phyloP scores from a whole-genome alignment of 2,113 vertebrate genomes.

The Tonatia bakeri region DNA sequence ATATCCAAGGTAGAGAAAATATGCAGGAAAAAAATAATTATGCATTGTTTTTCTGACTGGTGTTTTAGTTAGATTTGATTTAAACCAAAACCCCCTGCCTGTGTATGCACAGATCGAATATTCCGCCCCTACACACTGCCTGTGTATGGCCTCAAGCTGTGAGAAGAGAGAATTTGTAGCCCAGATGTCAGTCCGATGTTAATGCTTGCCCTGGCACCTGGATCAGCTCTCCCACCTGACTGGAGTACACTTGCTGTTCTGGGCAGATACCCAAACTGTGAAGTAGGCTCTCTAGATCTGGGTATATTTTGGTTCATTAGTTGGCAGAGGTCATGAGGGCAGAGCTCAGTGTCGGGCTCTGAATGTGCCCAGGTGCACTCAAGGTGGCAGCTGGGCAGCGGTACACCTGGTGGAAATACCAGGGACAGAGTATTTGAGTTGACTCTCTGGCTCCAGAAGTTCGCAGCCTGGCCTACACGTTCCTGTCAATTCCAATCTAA shows the following conservation, averaged over 20 bases:
- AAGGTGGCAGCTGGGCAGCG: slow-evolving; percentile 17
- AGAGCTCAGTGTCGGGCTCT: slow-evolving; percentile 12
- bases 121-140: neutral
- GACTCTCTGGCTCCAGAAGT: slow-evolving; percentile 3
- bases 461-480: neutral
- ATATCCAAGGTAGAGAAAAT: slow-evolving; percentile 36
- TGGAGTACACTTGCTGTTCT: neutral
- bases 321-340: slow-evolving; percentile 32
- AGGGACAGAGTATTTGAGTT: neutral
- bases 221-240: slow-evolving; percentile 31
- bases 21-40: slow-evolving; percentile 44
- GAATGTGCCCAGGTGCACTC: slow-evolving; percentile 46
- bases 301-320: slow-evolving; percentile 56
- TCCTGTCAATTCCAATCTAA: slow-evolving; percentile 60
- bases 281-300: slow-evolving; percentile 24
- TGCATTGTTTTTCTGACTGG: slow-evolving; percentile 42
- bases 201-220: slow-evolving; percentile 52
- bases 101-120: slow-evolving; percentile 25
- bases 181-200: slow-evolving; percentile 62
- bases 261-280: slow-evolving; percentile 25
- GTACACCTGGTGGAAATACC: neutral
- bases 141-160: slow-evolving; percentile 36
- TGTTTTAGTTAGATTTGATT: slow-evolving; percentile 66
- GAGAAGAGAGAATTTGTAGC: slow-evolving; percentile 46
- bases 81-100: slow-evolving; percentile 51